Base-by-base conservation (phyloP, 2,113 vertebrate genomes). In the Lontra canadensis region DNA sequence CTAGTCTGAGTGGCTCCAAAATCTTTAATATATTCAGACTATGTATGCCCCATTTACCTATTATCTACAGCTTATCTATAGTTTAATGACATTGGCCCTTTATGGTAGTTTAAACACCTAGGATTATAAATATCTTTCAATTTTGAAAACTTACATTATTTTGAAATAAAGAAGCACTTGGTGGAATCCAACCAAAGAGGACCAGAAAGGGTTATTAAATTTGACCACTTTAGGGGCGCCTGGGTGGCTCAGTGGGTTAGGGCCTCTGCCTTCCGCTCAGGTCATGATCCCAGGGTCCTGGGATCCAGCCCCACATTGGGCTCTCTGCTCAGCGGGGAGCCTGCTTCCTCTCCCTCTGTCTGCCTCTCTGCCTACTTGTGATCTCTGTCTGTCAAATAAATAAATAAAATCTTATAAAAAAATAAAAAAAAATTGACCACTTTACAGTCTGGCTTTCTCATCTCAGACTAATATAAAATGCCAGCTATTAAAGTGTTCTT, bases 101-200 rank as follows among this genome's bases (percentile, higher is more conserved):
- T 59, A 79, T 49, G 23, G 76, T 84, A 80, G 76, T 93, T 91
- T 20, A 92, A 26, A 83, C 47, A 49, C 23, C 21, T 59, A 59
- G 12, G 39, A 83, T 39, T 95, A 14, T 65, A 81, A 69, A 93
- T 89, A 80, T 88, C 17, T 96, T 74, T 93, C 34, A 63, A 26
- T 78, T 95, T 93, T 31, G 34, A 44, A 87, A 95, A 81, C 17
- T 67, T 23, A 42, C 57, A 61, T 65, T 73, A 69, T 90, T 95
- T 92, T 0, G 44, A 39, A 73, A 52, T 11, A 74, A 95, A 89
- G 44, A 90, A 83, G 21, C 7, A 49, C 4, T 69, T 59, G 29
- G 39, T 95, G 52, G 55, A 87, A 49, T 96, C 25, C 29, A 94
- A 47, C 55, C n/a, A 31, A 94, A 95, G 69, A 93, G 14, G 39